Evolutionary conservation across 2,113 vertebrate species (phyloP).

Genomic region (Microcebus lehilahytsara): DNA sequence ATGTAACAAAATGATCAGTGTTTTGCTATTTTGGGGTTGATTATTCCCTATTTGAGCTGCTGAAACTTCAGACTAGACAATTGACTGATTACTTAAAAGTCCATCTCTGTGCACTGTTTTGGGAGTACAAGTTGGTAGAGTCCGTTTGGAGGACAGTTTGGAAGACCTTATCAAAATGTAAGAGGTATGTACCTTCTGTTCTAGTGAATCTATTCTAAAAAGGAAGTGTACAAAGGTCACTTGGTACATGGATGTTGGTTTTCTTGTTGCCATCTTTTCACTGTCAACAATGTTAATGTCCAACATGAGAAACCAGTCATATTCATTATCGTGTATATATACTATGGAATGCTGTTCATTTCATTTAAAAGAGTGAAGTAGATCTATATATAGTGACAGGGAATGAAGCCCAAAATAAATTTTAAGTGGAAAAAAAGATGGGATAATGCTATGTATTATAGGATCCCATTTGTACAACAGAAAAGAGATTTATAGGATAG

Average conservation of each 20-base stretch:
- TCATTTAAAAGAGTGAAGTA: slow-evolving; percentile 14
- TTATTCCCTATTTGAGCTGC: background rate
- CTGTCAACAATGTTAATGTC: background rate
- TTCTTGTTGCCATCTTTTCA: slow-evolving; percentile 15
- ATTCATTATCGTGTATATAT: background rate
- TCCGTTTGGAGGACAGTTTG: background rate
- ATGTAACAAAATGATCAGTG: slow-evolving; percentile 11
- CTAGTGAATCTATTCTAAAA: slow-evolving; percentile 36
- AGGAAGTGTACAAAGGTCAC: background rate
- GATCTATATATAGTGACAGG: background rate
- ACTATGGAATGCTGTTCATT: background rate
- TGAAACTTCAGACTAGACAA: background rate
- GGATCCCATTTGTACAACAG: background rate
- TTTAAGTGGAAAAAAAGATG: slow-evolving; percentile 11
- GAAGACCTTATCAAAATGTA: slow-evolving; percentile 27
- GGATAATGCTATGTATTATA: background rate
- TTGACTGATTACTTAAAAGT: background rate
- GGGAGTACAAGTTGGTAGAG: slow-evolving; percentile 9
- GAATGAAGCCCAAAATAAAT: background rate
- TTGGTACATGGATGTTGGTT: background rate
- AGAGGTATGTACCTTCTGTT: background rate
- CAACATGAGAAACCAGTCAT: background rate
- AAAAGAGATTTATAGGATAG: background rate
- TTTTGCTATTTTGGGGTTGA: slow-evolving; percentile 36
- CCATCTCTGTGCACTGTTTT: background rate